phyloP scores from a whole-genome alignment of 2,888 invertebrate species.

The Pyrgus malvae region DNA sequence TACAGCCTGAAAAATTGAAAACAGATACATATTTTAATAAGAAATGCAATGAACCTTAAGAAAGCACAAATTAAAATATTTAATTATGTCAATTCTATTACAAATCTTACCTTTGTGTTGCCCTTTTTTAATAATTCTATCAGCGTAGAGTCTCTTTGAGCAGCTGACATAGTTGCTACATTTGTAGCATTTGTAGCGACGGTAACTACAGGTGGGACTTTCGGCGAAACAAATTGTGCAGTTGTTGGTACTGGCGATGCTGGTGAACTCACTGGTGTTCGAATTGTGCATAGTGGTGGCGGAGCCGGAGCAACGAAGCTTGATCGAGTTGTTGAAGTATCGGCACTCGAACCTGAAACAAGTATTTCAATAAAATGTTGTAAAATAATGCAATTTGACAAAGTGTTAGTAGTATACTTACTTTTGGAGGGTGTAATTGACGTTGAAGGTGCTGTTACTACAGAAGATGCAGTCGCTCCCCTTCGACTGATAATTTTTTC shows the following conservation, averaged over 20 bases:
- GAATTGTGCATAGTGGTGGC: conserved; percentile 67
- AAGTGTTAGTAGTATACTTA: conserved; percentile 1
- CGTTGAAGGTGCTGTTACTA: conserved; percentile 27
- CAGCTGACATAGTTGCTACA: conserved; percentile 46
- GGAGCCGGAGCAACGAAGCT: conserved; percentile 71
- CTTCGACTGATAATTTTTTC: conserved; percentile 96
- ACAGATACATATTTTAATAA: neutral
- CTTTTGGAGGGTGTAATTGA: conserved; percentile 13
- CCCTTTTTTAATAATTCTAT: conserved; percentile 90
- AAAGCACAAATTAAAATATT: too few species aligned
- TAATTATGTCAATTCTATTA: neutral
- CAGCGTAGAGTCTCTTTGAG: conserved; percentile 88
- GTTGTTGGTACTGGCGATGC: conserved; percentile 75
- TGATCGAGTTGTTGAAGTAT: conserved; percentile 53
- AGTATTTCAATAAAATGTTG: conserved; percentile 17
- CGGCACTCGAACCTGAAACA: conserved; percentile 52
- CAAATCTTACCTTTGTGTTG: conserved; percentile 75
- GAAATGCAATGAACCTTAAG: too few species aligned
- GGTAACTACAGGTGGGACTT: conserved; percentile 64
- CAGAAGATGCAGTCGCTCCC: conserved; percentile 72
- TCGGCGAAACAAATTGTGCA: conserved; percentile 69
- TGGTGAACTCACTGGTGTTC: conserved; percentile 58
- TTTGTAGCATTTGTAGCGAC: conserved; percentile 50
- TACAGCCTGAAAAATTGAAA: conserved; percentile 72
- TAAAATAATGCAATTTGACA: neutral